Evolutionary conservation across 2,888 invertebrate species (phyloP).

Genomic region (Holacanthella duospinosa): DNA sequence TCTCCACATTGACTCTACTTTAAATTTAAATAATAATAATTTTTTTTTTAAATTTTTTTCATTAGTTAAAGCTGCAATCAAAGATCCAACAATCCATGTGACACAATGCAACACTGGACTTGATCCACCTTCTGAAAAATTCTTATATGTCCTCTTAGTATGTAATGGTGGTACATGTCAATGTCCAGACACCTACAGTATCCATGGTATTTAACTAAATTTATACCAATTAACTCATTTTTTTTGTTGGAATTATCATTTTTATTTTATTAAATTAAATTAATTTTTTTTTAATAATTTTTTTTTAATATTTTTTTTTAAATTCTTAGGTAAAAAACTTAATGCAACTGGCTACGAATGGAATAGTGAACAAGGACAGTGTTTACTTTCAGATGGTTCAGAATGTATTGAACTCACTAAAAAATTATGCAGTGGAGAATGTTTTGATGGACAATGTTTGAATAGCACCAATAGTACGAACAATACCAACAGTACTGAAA

Average conservation of each 20-base stretch:
- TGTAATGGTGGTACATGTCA: neutral
- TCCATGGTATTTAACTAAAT: neutral
- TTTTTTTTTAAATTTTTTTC: too few species aligned
- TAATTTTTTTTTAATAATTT: neutral
- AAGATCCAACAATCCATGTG: neutral
- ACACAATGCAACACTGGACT: neutral
- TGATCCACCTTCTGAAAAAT: neutral
- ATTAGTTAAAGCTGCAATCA: neutral
- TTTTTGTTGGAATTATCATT: too few species aligned
- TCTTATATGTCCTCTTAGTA: neutral
- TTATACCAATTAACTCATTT: too few species aligned
- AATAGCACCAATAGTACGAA: neutral
- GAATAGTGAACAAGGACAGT: neutral
- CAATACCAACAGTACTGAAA: too few species aligned
- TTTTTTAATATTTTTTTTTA: neutral
- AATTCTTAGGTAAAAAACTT: neutral
- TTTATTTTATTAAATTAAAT: neutral
- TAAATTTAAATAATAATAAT: too few species aligned
- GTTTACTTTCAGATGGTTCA: neutral
- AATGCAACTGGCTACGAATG: slow-evolving; percentile 3
- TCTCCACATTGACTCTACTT: too few species aligned
- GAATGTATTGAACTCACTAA: neutral
- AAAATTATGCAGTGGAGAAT: neutral
- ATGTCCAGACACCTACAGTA: neutral
- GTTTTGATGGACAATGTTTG: neutral